Base-by-base conservation (phyloP, 2,888 invertebrate genomes). In the Pomacea canaliculata region DNA sequence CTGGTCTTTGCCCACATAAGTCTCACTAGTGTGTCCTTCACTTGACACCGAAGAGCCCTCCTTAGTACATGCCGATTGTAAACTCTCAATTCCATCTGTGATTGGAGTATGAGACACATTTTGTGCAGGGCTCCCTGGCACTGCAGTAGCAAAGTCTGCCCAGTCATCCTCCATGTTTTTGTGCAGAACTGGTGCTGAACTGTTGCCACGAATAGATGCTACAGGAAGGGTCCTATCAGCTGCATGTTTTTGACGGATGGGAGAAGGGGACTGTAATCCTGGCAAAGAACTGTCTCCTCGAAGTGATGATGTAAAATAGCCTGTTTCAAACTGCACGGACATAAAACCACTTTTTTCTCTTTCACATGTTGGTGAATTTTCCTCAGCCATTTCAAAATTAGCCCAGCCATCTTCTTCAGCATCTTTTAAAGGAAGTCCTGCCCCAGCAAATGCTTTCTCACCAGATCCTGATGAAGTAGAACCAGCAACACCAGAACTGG, bases 121-220 rank as follows among this genome's bases (percentile, higher is more conserved):
- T 16, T 56, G 59, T 13, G 56, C 23, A 8, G 37, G 67, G 59
- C n/a, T 59, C 19, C 46, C 18, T 7, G 73, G 49, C 56, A 76
- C 23, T n/a, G 80, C 79, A 27, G 80, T 60, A 60, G 81, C 77
- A 72, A 84, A 84, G 71, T 80, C 82, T 63, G 84, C 82, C 83
- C 83, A 86, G 68, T 84, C 85, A 68, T 82, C 81, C 1, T 79
- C 81, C 13, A 76, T 77, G 19, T 66, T 75, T 66, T 76, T 71
- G 13, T 65, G 74, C 67, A 56, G 59, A 68, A 27, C 19, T 13
- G 18, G 23, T 10, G 68, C 68, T 46, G 68, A 68, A 19, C 27
- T 63, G 63, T 63, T 12, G 9, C 23, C n/a, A 23, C 1, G 16
- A 63, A 27, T 10, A 19, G 48, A 68, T n/a, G 4, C n/a, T n/a